Percentiles rank a stretch among this genome's conserved stretches.
Conservation (phyloP, 2,797 vertebrate species). For the Nannoperca australis region DNA sequence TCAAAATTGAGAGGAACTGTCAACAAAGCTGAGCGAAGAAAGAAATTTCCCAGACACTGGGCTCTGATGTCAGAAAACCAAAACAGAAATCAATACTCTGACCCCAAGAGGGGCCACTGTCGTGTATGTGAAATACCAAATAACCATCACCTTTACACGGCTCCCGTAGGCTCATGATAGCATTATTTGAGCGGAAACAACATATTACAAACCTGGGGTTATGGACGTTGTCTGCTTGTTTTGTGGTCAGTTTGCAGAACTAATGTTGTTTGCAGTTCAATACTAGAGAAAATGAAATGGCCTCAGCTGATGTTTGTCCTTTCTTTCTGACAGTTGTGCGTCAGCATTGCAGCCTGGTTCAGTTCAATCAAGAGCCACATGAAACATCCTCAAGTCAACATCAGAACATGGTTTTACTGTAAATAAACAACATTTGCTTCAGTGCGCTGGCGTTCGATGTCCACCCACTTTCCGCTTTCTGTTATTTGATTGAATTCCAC, state of each 20-base stretch:
- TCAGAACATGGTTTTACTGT: constrained; percentile 11
- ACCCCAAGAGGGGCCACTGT: constrained; percentile 69
- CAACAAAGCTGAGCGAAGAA: constrained; percentile 70
- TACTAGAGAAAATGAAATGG: constrained; percentile 67
- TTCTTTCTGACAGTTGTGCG: constrained; percentile 33
- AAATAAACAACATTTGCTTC: background rate
- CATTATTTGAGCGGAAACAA: constrained; percentile 75
- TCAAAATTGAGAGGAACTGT: constrained; percentile 73
- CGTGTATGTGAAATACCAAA: constrained; percentile 78
- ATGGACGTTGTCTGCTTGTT: constrained; percentile 68
- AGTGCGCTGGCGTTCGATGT: background rate
- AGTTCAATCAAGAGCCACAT: constrained; percentile 38
- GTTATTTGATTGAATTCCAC: constrained; percentile 28
- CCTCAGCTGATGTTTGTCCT: constrained; percentile 61
- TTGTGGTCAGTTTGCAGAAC: constrained; percentile 73
- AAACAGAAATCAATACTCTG: constrained; percentile 74
- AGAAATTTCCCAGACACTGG: constrained; percentile 69
- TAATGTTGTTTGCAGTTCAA: constrained; percentile 75
- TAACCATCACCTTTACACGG: constrained; percentile 76
- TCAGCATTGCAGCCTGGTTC: constrained; percentile 11
- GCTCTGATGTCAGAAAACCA: constrained; percentile 59
- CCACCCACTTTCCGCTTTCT: background rate
- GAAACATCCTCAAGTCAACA: constrained; percentile 41
- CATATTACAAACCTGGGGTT: constrained; percentile 63
- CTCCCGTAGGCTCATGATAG: constrained; percentile 59